Base-by-base conservation (phyloP, 2,888 invertebrate genomes). In the Eumerus sabulonum region DNA sequence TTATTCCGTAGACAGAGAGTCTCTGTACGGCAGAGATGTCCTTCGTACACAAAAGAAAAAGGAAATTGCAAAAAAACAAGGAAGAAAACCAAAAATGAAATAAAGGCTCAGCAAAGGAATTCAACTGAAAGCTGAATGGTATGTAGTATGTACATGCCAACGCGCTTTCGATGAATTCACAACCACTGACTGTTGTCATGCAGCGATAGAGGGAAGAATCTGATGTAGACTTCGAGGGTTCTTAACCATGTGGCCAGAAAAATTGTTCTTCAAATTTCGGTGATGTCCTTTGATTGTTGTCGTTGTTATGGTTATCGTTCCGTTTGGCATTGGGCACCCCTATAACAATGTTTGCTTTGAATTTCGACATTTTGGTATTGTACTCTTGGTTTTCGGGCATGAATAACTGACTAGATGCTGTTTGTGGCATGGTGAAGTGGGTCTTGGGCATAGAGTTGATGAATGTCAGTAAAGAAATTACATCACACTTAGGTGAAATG, bases 231-330 rank as follows among this genome's bases (percentile, higher is more conserved):
- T 27, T 70, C 14, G 42, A 76, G 76, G 63, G 76, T 59, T 53
- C 76, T 76, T 44, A 63, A 53, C 76, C 76, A 76, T 76, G 76
- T 76, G 76, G 70, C 76, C 63, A 76, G 51, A 76, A 76, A 70
- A 76, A 47, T 60, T 60, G 48, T 62, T 57, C 40, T 76, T 70
- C 57, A 74, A 62, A 27, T 27, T 50, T 18, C 47, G 62, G 62
- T 62, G 68, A 62, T 68, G 60, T 74, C 44, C 54, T 67, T 44
- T 56, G 54, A 57, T 60, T 48, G 50, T 27, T 27, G 27, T 27
- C 27, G 27, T 27, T 27, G 27, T 27, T 27, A 7, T 27, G 27
- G 27, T 27, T 27, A 7, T 7, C 27, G 27, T 27, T 27, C 27
- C 27, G 38, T 51, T 51, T 56, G 44, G 68, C 54, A 48, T 56